Evolutionary conservation across 2,113 vertebrate species (phyloP).

Genomic region (Myotis lucifugus): DNA sequence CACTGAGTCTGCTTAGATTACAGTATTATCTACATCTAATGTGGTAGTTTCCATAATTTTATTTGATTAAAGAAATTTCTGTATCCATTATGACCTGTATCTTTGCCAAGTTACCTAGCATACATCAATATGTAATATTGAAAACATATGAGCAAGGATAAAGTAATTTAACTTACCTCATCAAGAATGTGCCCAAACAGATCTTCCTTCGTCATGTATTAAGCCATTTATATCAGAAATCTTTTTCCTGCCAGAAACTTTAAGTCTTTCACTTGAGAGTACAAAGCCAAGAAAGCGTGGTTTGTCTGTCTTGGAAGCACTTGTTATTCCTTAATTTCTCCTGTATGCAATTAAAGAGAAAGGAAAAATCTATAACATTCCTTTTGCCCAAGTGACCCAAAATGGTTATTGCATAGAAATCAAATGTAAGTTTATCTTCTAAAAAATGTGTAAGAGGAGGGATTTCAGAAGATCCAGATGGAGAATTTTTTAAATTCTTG

Average conservation of each 20-base stretch:
- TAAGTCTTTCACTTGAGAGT: conserved; percentile 23
- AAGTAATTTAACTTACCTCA: conserved; percentile 52
- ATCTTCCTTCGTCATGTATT: conserved; percentile 45
- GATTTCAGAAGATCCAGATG: conserved; percentile 28
- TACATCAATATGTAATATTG: conserved; percentile 21
- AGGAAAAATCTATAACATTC: conserved; percentile 10
- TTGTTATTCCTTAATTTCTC: conserved; percentile 60
- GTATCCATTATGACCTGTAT: conserved; percentile 35
- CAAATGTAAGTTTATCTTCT: conserved; percentile 52
- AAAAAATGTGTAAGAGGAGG: conserved; percentile 8
- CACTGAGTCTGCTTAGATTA: conserved; percentile 21
- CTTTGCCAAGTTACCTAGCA: conserved; percentile 49
- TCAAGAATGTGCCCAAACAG: conserved; percentile 41
- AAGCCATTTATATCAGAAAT: conserved; percentile 57
- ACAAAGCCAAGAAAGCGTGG: conserved; percentile 35
- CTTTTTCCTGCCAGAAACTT: conserved; percentile 53
- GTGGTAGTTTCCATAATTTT: conserved; percentile 52
- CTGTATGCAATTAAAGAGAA: conserved; percentile 43
- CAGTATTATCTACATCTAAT: conserved; percentile 39
- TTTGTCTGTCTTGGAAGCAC: conserved; percentile 53
- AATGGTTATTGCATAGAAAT: conserved; percentile 54
- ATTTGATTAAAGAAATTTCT: conserved; percentile 56
- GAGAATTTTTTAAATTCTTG: conserved; percentile 27
- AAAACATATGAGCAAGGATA: conserved; percentile 52
- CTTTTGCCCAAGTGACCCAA: conserved; percentile 38